A percentile compares a stretch with the other conserved stretches of the same genome.
phyloP scores from a whole-genome alignment of 2,888 invertebrate species.

The Villa cingulata region DNA sequence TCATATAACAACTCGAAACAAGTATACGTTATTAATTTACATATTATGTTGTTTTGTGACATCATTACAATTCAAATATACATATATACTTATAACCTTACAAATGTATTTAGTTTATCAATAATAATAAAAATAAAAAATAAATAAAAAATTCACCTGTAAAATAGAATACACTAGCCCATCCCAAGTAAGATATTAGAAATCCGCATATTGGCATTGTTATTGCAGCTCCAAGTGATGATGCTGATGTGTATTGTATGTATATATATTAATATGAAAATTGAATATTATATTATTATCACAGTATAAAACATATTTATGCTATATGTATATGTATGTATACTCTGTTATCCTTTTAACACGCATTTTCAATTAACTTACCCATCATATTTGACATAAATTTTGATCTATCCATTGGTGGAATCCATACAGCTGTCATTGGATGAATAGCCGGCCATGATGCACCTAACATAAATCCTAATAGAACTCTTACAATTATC shows the following conservation, averaged over 20 bases:
- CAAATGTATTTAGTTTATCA: too few relatives aligned
- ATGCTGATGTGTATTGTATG: constrained; percentile 42
- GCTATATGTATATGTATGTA: neutral
- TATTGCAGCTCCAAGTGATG: constrained; percentile 80
- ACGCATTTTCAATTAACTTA: constrained; percentile 30
- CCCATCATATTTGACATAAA: constrained; percentile 90
- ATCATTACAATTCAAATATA: too few relatives aligned
- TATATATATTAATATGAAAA: too few relatives aligned
- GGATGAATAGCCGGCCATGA: constrained; percentile 91
- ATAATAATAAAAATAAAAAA: too few relatives aligned
- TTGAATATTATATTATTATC: too few relatives aligned
- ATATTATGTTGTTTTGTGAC: neutral
- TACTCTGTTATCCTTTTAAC: neutral
- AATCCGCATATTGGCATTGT: constrained; percentile 79
- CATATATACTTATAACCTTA: too few relatives aligned
- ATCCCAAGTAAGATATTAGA: constrained; percentile 65
- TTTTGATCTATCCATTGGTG: constrained; percentile 83
- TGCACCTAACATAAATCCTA: constrained; percentile 70
- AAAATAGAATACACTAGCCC: constrained; percentile 83
- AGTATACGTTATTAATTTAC: too few relatives aligned
- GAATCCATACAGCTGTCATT: constrained; percentile 88
- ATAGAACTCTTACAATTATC: constrained; percentile 54
- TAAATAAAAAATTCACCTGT: constrained; percentile 40
- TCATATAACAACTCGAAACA: too few relatives aligned
- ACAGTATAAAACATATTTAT: too few relatives aligned